A percentile compares a stretch with the other conserved stretches of the same genome.
Conservation (phyloP, 2,888 invertebrate genomes). For the Formica aserva region DNA sequence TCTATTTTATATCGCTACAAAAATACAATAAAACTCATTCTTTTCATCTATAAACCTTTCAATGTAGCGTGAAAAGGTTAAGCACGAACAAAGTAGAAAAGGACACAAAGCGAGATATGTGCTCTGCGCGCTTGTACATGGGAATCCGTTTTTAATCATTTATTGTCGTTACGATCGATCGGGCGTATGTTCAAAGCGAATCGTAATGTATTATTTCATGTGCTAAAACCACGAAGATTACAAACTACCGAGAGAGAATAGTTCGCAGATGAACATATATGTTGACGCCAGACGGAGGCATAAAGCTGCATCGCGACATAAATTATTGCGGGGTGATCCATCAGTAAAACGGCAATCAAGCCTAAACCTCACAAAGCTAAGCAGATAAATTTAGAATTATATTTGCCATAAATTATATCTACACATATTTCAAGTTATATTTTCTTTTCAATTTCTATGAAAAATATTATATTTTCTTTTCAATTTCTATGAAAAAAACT, state of each 20-base stretch:
- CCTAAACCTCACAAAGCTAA: background rate
- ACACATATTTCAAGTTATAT: background rate
- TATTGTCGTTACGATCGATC: conserved; percentile 44
- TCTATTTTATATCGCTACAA: background rate
- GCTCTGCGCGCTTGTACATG: background rate
- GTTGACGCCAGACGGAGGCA: conserved; percentile 27
- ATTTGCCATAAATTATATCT: background rate
- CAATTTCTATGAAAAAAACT: background rate
- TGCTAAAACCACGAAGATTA: conserved; percentile 51
- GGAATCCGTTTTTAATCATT: conserved; percentile 45
- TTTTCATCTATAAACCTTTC: conserved; percentile 7
- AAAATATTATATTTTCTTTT: background rate
- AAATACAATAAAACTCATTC: background rate
- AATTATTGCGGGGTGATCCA: conserved; percentile 39
- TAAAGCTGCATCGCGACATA: conserved; percentile 33
- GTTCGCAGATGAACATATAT: conserved; percentile 15
- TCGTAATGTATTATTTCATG: conserved; percentile 43
- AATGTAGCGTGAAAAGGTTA: conserved; percentile 3
- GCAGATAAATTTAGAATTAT: conserved; percentile 5
- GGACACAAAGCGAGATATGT: background rate
- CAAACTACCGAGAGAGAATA: conserved; percentile 38
- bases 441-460: background rate
- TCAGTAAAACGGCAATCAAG: conserved; percentile 40
- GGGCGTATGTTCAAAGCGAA: conserved; percentile 31
- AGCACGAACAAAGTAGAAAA: conserved; percentile 7